A percentile compares a stretch with the other conserved stretches of the same genome.
Evolutionary conservation across 2,888 invertebrate species (phyloP).

Genomic region (Agrochola lychnidis): DNA sequence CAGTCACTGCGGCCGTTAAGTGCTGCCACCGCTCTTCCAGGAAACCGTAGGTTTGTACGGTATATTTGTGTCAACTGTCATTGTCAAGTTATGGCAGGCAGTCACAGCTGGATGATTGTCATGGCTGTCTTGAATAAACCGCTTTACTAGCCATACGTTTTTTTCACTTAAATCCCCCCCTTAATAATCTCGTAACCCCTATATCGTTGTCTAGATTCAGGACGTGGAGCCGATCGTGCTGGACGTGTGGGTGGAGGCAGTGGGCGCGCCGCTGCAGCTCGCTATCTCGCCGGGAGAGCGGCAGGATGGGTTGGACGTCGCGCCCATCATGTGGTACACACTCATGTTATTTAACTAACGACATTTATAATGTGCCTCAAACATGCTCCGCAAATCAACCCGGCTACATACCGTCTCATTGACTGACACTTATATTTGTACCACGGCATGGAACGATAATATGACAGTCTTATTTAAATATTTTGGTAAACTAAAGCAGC

Average conservation of each 20-base stretch:
- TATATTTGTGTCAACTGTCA: too few species aligned
- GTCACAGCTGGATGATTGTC: too few species aligned
- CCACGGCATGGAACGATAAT: neutral
- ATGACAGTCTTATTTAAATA: neutral
- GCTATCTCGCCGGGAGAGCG: conserved; percentile 56
- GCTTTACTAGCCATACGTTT: neutral
- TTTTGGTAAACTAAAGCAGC: neutral
- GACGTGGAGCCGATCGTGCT: conserved; percentile 78
- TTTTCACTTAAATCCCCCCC: too few species aligned
- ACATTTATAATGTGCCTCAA: neutral
- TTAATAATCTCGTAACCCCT: too few species aligned
- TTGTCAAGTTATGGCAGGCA: too few species aligned
- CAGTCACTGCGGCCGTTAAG: too few species aligned
- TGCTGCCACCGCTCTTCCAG: too few species aligned
- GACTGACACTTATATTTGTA: neutral
- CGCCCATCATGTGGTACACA: conserved; percentile 70
- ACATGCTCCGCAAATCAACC: neutral
- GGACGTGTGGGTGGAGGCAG: conserved; percentile 81
- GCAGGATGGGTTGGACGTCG: neutral
- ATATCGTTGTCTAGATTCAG: conserved; percentile 50
- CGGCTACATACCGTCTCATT: too few species aligned
- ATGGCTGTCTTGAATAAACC: neutral
- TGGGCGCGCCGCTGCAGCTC: conserved; percentile 76
- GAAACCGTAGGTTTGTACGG: too few species aligned
- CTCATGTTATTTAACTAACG: conserved; percentile 1